Conservation (phyloP, 2,113 vertebrate genomes). For the Rafetus swinhoei region DNA sequence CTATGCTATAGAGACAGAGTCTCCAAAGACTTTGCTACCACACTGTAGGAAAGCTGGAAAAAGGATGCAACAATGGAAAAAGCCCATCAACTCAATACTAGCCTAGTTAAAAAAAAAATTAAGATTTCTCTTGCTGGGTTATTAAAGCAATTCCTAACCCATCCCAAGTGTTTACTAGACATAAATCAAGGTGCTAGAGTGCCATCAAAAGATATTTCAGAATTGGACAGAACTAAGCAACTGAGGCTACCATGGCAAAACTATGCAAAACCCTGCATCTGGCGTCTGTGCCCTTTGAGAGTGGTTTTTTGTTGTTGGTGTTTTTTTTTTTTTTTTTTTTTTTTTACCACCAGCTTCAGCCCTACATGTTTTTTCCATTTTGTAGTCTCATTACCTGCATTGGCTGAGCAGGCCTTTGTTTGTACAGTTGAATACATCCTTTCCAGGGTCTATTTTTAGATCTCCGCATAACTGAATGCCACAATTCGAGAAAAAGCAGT, state of each 20-base stretch:
- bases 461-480: slow-evolving; percentile 53
- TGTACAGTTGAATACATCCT: slow-evolving; percentile 73
- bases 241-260: accelerated
- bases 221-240: neutral
- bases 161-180: neutral
- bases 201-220: neutral
- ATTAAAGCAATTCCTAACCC: neutral
- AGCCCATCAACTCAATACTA: accelerated
- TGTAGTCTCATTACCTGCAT: slow-evolving; percentile 63
- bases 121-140: accelerated
- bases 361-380: slow-evolving; percentile 46
- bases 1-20: neutral
- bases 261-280: neutral
- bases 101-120: accelerated
- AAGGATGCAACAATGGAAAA: accelerated
- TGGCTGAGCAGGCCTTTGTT: slow-evolving; percentile 64
- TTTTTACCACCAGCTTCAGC: neutral
- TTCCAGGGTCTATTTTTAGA: slow-evolving; percentile 68
- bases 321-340: neutral
- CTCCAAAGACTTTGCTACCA: accelerated
- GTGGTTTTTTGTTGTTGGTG: neutral
- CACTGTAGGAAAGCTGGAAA: neutral
- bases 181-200: neutral
- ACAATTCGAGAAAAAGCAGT: slow-evolving; percentile 56
- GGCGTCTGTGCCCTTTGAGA: neutral